phyloP scores from a whole-genome alignment of 2,797 vertebrate genomes.

The Prunella strophiata region DNA sequence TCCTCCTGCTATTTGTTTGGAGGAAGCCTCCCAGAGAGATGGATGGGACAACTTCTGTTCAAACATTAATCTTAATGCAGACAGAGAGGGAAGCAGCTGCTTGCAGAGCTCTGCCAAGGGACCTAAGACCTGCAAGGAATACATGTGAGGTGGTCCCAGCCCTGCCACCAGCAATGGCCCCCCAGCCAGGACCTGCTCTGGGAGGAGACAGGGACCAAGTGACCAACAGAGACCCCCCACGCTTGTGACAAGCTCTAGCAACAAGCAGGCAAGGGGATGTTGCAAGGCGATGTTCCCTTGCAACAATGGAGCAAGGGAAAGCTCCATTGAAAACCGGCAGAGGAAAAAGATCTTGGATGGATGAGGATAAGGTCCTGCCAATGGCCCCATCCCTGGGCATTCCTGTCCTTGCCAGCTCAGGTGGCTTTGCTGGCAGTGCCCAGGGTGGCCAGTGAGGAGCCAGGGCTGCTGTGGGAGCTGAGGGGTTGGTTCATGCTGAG shows the following conservation, averaged over 20 bases:
- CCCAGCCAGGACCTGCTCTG: neutral
- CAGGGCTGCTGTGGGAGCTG: neutral
- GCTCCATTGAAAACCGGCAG: neutral
- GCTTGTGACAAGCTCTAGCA: fast-evolving
- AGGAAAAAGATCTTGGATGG: neutral
- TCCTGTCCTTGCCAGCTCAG: fast-evolving
- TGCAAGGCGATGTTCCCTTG: too few relatives aligned
- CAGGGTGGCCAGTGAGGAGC: fast-evolving
- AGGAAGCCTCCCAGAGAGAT: conserved; percentile 17
- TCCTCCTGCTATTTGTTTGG: conserved; percentile 34
- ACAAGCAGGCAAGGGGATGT: fast-evolving
- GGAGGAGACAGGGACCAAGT: neutral
- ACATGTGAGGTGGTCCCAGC: fast-evolving
- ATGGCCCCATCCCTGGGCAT: fast-evolving
- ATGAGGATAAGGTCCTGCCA: too few relatives aligned
- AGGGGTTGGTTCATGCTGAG: fast-evolving
- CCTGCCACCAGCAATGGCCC: fast-evolving
- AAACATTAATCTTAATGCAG: conserved; percentile 20
- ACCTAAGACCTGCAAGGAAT: neutral
- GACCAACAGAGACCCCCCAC: neutral
- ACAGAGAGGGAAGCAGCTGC: neutral
- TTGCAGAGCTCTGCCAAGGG: neutral
- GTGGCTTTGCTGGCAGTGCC: neutral
- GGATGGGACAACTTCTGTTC: neutral
- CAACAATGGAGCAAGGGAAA: neutral